These are phyloP conservation scores for Brenthis hecate DNA, from an alignment of 2,888 invertebrate species.

Conservation along the genomic window DNA sequence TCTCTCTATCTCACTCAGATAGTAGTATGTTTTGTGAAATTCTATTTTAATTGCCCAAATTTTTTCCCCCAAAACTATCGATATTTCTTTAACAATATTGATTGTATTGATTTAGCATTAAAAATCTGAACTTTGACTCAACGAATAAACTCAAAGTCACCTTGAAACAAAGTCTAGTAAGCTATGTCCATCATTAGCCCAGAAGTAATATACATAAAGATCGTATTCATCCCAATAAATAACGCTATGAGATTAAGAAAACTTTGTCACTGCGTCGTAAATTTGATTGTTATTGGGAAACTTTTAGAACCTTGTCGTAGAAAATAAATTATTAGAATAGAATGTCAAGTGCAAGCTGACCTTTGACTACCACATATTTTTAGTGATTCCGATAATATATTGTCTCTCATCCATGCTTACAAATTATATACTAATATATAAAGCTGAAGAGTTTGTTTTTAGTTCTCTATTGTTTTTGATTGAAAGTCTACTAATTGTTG, in stretches of 20 bases:
- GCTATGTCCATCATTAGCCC: not conserved
- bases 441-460: too few species aligned
- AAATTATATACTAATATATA: too few species aligned
- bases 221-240: conserved; percentile 14
- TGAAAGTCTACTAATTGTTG: too few species aligned
- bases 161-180: not conserved
- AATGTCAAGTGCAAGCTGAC: conserved; percentile 12
- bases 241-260: conserved; percentile 22
- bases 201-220: not conserved
- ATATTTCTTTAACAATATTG: not conserved
- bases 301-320: conserved; percentile 19
- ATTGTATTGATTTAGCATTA: not conserved
- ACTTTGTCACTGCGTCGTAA: conserved; percentile 24
- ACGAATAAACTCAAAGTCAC: conserved; percentile 5
- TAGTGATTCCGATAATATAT: not conserved
- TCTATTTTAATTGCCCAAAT: too few species aligned
- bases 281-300: conserved; percentile 31
- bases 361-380: conserved; percentile 4
- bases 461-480: too few species aligned
- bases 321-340: conserved; percentile 4
- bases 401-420: too few species aligned
- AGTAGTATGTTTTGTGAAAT: too few species aligned
- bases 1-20: too few species aligned
- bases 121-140: too few species aligned
- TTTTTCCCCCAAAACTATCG: not conserved